Conservation (phyloP, 2,113 vertebrate genomes). For the Dascyllus trimaculatus region DNA sequence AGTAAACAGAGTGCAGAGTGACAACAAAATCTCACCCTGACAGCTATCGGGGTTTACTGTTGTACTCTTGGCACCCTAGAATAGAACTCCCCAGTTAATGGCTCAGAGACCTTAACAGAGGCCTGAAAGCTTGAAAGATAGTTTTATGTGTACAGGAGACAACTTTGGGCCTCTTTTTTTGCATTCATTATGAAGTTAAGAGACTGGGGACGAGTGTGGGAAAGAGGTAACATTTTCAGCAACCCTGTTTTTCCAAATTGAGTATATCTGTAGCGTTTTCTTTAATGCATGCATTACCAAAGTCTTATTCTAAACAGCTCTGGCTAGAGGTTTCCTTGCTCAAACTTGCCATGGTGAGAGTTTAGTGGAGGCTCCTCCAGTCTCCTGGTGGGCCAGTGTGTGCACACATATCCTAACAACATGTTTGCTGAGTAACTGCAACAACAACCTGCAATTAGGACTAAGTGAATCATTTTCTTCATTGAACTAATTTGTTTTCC, state of each 20-base stretch:
- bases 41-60: conserved; percentile 67
- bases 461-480: conserved; percentile 72
- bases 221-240: conserved; percentile 73
- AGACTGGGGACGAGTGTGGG: conserved; percentile 56
- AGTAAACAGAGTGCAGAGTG: conserved; percentile 60
- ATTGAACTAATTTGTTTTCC: conserved; percentile 74
- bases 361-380: conserved; percentile 16
- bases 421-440: conserved; percentile 59
- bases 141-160: conserved; percentile 52
- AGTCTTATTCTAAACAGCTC: background rate
- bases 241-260: background rate
- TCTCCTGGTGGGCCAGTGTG: conserved; percentile 46
- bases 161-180: conserved; percentile 30
- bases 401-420: conserved; percentile 58
- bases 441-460: conserved; percentile 73
- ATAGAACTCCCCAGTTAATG: conserved; percentile 62
- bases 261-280: conserved; percentile 27
- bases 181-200: conserved; percentile 31
- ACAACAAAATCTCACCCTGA: conserved; percentile 66
- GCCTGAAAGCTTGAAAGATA: conserved; percentile 61
- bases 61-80: conserved; percentile 65
- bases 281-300: background rate
- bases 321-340: conserved; percentile 19
- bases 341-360: conserved; percentile 21
- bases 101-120: conserved; percentile 60